These are phyloP conservation scores for Chlorops oryzae DNA, from an alignment of 1,140 invertebrate species.

Conservation along the genomic window DNA sequence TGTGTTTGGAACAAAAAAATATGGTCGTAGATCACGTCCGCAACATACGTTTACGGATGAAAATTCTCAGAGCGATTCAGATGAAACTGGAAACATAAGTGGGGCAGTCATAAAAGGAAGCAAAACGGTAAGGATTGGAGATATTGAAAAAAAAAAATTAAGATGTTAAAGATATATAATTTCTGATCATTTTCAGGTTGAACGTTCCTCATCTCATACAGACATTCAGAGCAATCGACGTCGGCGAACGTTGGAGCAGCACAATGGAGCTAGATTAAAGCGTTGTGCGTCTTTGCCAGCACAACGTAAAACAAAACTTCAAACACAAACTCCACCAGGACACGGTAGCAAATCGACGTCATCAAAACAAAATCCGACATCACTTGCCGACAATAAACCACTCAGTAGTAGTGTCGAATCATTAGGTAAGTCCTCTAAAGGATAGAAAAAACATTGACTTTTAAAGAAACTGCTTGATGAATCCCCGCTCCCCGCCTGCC, in stretches of 20 bases:
- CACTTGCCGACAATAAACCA: conserved; percentile 1
- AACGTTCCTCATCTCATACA: conserved; percentile 51
- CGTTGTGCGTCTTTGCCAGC: conserved; percentile 51
- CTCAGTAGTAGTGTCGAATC: conserved; percentile 39
- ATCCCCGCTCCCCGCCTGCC: too few species aligned
- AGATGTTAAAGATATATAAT: conserved; percentile 15
- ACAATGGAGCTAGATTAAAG: conserved; percentile 49
- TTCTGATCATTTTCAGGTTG: conserved; percentile 37
- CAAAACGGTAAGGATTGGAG: not conserved
- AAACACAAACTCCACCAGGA: conserved; percentile 9
- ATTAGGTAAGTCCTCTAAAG: conserved; percentile 29
- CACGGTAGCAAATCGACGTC: conserved; percentile 13
- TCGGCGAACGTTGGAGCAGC: conserved; percentile 38
- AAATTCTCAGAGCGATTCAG: conserved; percentile 38
- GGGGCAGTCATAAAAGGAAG: not conserved
- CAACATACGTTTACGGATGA: conserved; percentile 31
- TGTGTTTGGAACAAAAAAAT: conserved; percentile 68
- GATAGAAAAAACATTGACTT: conserved; percentile 12
- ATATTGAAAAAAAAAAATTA: not conserved
- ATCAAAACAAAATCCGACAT: conserved; percentile 17
- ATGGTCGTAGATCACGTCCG: conserved; percentile 63
- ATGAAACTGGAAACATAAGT: conserved; percentile 31
- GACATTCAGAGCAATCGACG: conserved; percentile 49
- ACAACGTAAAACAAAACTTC: conserved; percentile 8
- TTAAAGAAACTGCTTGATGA: too few species aligned